phyloP scores from a whole-genome alignment of 2,888 invertebrate species.

The Malacosoma neustria region DNA sequence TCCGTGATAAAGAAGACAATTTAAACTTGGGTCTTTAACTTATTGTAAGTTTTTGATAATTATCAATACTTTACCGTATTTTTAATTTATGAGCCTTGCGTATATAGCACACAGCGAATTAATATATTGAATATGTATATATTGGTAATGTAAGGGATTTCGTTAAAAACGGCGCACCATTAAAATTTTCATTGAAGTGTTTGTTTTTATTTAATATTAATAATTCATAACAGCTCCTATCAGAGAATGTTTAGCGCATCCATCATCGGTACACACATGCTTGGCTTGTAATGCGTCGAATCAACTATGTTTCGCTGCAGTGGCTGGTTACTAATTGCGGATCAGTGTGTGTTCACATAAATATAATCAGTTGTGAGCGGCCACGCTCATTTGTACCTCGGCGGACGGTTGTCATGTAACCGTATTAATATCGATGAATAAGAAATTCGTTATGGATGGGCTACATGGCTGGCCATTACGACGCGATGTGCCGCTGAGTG shows the following conservation, averaged over 20 bases:
- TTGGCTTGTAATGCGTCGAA: constrained; percentile 24
- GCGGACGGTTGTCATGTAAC: constrained; percentile 67
- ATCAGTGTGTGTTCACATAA: constrained; percentile 65
- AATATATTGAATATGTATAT: too few species aligned
- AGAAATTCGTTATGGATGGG: constrained; percentile 72
- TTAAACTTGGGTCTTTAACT: too few species aligned
- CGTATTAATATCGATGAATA: constrained; percentile 73
- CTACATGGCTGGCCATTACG: constrained; percentile 65
- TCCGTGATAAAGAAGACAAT: too few species aligned
- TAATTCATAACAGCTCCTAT: constrained; percentile 18
- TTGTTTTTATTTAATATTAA: constrained; percentile 60
- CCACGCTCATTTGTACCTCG: constrained; percentile 64
- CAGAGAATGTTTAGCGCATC: constrained; percentile 21
- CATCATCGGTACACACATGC: constrained; percentile 20
- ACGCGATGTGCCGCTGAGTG: constrained; percentile 41
- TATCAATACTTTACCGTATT: too few species aligned
- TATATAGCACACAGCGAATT: too few species aligned
- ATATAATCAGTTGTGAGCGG: constrained; percentile 62
- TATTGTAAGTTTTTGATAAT: too few species aligned
- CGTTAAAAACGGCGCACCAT: too few species aligned
- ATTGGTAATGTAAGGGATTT: too few species aligned
- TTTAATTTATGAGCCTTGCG: too few species aligned
- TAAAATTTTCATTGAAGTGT: too few species aligned
- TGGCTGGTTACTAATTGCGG: constrained; percentile 57
- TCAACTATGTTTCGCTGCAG: constrained; percentile 23